Evolutionary conservation across 2,113 vertebrate genomes (phyloP).

Genomic region (Recurvirostra avosetta): DNA sequence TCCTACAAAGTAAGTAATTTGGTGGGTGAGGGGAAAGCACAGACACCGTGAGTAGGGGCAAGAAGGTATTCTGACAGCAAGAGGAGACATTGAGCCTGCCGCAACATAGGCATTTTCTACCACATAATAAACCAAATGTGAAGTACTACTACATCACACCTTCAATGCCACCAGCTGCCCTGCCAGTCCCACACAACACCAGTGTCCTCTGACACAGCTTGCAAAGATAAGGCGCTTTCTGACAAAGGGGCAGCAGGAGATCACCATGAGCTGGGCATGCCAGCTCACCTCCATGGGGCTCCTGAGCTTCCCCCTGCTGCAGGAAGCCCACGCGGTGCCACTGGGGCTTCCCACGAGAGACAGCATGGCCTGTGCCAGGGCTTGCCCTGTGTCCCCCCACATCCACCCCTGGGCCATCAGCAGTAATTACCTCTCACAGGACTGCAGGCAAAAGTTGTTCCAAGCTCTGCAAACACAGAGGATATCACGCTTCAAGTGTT

Average conservation of each 20-base stretch:
- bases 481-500: background rate
- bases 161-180: background rate
- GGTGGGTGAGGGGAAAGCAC: background rate
- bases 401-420: background rate
- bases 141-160: background rate
- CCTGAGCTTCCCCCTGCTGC: background rate
- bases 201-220: background rate
- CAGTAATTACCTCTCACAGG: background rate
- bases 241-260: background rate
- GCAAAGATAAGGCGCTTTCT: background rate
- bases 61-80: background rate
- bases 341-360: background rate
- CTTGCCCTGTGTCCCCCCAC: background rate
- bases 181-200: background rate
- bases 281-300: background rate
- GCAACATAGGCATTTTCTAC: background rate
- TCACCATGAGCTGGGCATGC: background rate
- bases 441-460: background rate
- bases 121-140: background rate
- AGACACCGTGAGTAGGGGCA: fast-evolving
- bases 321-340: background rate
- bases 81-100: background rate
- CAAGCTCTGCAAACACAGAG: background rate
- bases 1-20: background rate
- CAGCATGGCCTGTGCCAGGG: background rate